Evolutionary conservation across 2,797 vertebrate species (phyloP).

Genomic region (Vultur gryphus): DNA sequence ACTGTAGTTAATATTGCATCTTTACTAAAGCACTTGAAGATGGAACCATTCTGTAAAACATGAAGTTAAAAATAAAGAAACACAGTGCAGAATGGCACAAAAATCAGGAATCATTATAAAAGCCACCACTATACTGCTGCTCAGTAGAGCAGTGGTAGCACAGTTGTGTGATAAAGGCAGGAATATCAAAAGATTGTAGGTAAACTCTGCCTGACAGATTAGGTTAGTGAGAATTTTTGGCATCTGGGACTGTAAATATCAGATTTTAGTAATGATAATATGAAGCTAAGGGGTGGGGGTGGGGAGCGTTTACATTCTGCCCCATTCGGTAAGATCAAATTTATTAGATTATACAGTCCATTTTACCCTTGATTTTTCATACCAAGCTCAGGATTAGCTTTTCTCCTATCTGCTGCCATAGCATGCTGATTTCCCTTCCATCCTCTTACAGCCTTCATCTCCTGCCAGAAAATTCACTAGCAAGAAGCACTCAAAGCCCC

Average conservation of each 20-base stretch:
- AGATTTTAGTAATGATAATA: neutral
- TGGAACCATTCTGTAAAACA: neutral
- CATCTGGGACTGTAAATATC: neutral
- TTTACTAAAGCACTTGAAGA: neutral
- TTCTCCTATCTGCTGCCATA: neutral
- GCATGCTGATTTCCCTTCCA: neutral
- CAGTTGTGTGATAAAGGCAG: neutral
- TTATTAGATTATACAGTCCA: neutral
- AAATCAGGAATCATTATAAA: neutral
- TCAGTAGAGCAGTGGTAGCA: neutral
- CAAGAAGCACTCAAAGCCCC: neutral
- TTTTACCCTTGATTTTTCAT: neutral
- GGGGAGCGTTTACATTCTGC: neutral
- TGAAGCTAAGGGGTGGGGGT: neutral
- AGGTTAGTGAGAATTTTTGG: neutral
- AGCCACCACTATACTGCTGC: neutral
- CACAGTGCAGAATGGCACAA: neutral
- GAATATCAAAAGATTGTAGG: neutral
- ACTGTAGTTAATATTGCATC: neutral
- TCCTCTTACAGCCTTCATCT: neutral
- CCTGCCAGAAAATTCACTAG: neutral
- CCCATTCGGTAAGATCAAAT: neutral
- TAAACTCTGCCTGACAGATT: neutral
- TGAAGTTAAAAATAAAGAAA: neutral
- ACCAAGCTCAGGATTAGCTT: neutral